Base-by-base conservation (phyloP, 2,797 vertebrate genomes). In the Geotria australis region DNA sequence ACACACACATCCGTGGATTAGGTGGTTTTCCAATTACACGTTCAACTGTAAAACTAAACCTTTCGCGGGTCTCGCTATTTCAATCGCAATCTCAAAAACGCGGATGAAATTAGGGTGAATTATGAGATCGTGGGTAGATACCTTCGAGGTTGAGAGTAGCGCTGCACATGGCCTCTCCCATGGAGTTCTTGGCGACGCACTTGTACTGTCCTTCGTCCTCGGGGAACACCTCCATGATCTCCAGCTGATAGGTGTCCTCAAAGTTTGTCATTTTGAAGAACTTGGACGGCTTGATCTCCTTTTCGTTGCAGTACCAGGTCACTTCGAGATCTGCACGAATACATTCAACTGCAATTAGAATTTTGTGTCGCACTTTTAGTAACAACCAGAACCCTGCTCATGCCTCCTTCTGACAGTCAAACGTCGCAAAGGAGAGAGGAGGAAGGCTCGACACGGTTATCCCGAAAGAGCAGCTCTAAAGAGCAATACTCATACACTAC, bases 191-290 rank as follows among this genome's bases (percentile, higher is more conserved):
- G 57, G 83, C 89, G 58, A 78, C 72, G 61, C 83, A 96, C 48
- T 73, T 80, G 58, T 91, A 98, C 58, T 73, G 68, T 49, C 85
- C 91, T 71, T 82, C 79, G 57, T 98, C 91, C 63, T 96, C 89
- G 2, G 77, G 68, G 64, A 80, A 96, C 59, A 83, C 85, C 67
- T 80, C 79, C 61, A 79, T 76, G 64, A 98, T 79, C 73, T 95
- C 89, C 63, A 98, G 70, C 63, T 85, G 84, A 62, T 79, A 96
- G 68, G 75, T 83, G 67, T 96, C 85, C 62, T 91, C 86, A 68
- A 88, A 95, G 57, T 91, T 88, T 62, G 85, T 88, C 77, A 94
- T 88, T 72, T 77, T 77, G 65, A 88, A 94, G 73, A 85, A 83
- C 0, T 79, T 76, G 0, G 91, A 96, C 64, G 85, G 86, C 62